These are phyloP conservation scores for Silurus lanzhouensis DNA, from an alignment of 2,797 vertebrate genomes.

Conservation along the genomic window DNA sequence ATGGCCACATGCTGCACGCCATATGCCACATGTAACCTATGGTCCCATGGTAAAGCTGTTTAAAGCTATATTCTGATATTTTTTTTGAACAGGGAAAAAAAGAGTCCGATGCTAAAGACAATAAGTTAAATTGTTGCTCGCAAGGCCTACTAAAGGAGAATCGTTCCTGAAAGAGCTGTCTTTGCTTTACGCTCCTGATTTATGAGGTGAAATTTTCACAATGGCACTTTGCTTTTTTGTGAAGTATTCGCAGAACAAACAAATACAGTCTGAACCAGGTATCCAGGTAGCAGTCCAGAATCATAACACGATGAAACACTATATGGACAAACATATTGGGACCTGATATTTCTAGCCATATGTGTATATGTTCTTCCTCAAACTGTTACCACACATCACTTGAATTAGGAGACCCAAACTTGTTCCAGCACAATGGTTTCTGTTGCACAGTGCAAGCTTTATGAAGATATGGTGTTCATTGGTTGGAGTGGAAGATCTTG, in stretches of 20 bases:
- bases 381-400: too few species aligned
- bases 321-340: background rate
- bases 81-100: background rate
- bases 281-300: background rate
- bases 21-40: constrained; percentile 2
- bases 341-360: too few species aligned
- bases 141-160: constrained; percentile 34
- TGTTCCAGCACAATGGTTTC: too few species aligned
- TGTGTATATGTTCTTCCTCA: too few species aligned
- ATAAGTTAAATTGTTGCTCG: constrained; percentile 35
- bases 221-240: constrained; percentile 28
- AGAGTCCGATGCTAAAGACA: background rate
- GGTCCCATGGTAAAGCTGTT: constrained; percentile 8
- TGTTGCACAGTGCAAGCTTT: too few species aligned
- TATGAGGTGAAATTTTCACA: constrained; percentile 47
- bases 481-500: too few species aligned
- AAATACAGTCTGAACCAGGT: constrained; percentile 3
- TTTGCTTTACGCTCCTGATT: constrained; percentile 51
- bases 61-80: background rate
- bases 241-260: constrained; percentile 6
- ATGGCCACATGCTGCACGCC: constrained; percentile 2
- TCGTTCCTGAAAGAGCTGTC: constrained; percentile 44
- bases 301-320: background rate
- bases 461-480: too few species aligned
- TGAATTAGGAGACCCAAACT: too few species aligned